Conservation (phyloP, 2,797 vertebrate genomes). For the Acipenser oxyrinchus region DNA sequence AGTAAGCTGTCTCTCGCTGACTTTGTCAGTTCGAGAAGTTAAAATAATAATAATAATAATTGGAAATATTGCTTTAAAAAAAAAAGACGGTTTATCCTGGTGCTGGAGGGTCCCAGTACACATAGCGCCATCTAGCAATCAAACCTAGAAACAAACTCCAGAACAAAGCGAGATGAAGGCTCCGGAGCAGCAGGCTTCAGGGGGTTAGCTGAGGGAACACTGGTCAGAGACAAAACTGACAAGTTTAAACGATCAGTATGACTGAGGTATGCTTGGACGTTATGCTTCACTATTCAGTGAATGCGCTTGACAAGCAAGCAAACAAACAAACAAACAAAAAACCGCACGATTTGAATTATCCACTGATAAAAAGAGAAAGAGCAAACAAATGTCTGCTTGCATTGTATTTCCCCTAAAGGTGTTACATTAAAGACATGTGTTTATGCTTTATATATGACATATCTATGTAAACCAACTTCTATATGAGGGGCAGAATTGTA, state of each 20-base stretch:
- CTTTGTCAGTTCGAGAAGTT: slow-evolving; percentile 28
- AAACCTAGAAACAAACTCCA: slow-evolving; percentile 67
- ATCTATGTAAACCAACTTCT: too few relatives aligned
- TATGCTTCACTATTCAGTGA: neutral
- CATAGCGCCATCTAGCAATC: slow-evolving; percentile 95
- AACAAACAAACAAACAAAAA: too few relatives aligned
- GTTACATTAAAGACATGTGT: too few relatives aligned
- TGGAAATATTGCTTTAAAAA: slow-evolving; percentile 23
- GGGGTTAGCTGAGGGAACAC: slow-evolving; percentile 26
- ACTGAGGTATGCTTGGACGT: neutral
- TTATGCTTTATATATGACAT: too few relatives aligned
- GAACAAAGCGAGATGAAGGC: slow-evolving; percentile 26
- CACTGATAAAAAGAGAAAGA: too few relatives aligned
- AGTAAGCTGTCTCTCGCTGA: slow-evolving; percentile 7
- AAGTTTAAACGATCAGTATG: neutral
- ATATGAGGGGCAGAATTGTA: too few relatives aligned
- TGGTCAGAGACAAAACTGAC: slow-evolving; percentile 38
- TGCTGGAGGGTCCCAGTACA: slow-evolving; percentile 67
- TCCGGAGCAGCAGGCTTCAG: slow-evolving; percentile 15
- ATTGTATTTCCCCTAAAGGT: too few relatives aligned
- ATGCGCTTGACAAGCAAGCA: neutral
- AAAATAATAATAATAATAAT: slow-evolving; percentile 10
- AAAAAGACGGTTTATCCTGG: slow-evolving; percentile 40
- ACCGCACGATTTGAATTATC: too few relatives aligned
- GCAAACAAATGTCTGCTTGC: too few relatives aligned